Base-by-base conservation (phyloP, 2,797 vertebrate genomes). In the Pseudotriccus pelzelni region DNA sequence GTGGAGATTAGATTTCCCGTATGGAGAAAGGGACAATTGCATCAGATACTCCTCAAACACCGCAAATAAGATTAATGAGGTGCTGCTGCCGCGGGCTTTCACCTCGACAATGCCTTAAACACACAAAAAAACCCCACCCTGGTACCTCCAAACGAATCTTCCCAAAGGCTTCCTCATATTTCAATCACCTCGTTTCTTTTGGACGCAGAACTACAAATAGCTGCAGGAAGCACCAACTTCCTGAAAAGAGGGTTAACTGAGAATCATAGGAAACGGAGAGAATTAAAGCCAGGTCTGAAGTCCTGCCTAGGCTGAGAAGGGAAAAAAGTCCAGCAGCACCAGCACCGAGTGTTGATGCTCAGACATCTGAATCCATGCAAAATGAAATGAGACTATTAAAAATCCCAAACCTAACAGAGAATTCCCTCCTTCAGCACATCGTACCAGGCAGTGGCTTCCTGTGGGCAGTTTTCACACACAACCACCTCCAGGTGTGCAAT, bases 191-290 rank as follows among this genome's bases (percentile, higher is more conserved):
- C 3, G 1, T 50, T 91, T 58, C 70, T 85, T 53, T 30, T 0
- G 0, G 76, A 55, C 80, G 68, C 64, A 87, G 78, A 68, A 39
- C 89, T 87, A 84, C 47, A 96, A 96, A 88, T 74, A 96, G 77
- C 55, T 23, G 41, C 95, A 95, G 96, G 94, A 96, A 96, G 93
- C 83, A 94, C 91, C 0, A 9, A 84, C 85, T 96, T 96, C 94
- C 95, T 95, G 96, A 84, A 66, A 55, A 92, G 49, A 79, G 82
- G 32, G 69, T 92, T 81, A 92, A 93, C 69, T 0, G 14, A 93
- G 91, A 95, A 92, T 82, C 84, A 91, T 88, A 90, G 94, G 92
- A 94, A 94, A 92, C 0, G 0, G 64, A 81, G 66, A 96, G 89
- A 86, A 93, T 28, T 81, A 44, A 92, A 93, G 76, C 82, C 72